Percentiles rank a stretch among this genome's conserved stretches.
phyloP scores from a whole-genome alignment of 2,113 vertebrate genomes.

The Vidua chalybeata region DNA sequence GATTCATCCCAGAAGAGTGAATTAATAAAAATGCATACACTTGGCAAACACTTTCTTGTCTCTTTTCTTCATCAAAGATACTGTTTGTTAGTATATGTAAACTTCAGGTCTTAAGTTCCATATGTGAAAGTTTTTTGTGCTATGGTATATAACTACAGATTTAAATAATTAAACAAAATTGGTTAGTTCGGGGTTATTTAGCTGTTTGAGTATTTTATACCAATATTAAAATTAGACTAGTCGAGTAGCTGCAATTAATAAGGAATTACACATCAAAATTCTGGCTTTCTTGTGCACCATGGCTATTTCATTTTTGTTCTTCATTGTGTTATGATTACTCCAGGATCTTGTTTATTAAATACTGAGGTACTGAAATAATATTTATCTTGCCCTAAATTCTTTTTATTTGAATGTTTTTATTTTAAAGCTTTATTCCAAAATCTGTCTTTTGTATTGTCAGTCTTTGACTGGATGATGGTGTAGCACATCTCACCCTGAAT shows the following conservation, averaged over 20 bases:
- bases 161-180: background rate
- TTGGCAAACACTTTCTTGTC: constrained; percentile 40
- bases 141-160: background rate
- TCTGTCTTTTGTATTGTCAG: constrained; percentile 13
- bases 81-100: background rate
- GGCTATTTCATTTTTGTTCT: constrained; percentile 14
- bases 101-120: background rate
- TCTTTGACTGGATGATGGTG: constrained; percentile 22
- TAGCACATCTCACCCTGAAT: constrained; percentile 7
- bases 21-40: constrained; percentile 20
- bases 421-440: constrained; percentile 28
- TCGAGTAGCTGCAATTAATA: background rate
- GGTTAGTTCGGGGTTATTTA: background rate
- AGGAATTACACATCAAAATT: background rate
- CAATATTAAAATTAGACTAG: background rate
- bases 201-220: background rate
- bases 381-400: background rate
- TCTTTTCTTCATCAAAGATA: constrained; percentile 21
- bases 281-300: background rate
- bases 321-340: background rate
- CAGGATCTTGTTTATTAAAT: constrained; percentile 14
- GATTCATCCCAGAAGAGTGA: background rate
- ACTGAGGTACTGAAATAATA: constrained; percentile 14
- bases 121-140: background rate
- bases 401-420: constrained; percentile 21